Base-by-base conservation (phyloP, 1,140 invertebrate species). In the Eciton burchellii region DNA sequence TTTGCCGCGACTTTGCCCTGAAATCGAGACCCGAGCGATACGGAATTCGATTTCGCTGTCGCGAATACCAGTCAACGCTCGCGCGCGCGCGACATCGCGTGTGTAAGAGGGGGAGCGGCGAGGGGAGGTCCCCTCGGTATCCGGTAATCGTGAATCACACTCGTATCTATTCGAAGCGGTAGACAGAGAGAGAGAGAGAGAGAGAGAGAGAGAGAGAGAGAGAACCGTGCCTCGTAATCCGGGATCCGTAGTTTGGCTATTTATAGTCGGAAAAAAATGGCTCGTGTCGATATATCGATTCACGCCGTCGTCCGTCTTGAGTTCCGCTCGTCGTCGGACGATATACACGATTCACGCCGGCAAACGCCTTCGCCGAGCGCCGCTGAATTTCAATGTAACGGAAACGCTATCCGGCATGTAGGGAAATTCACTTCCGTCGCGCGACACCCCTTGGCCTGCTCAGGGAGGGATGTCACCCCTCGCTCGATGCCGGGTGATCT, bases 281-380 rank as follows among this genome's bases (percentile, higher is more conserved):
- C 86, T 83, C 86, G 86, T 88, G 87, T 88, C 87, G 87, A 88
- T 88, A 88, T 88, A 88, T 88, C 83, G 87, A 88, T 88, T 88
- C 81, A 52, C 57, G 66, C 59, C 77, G 72, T 63, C 73, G 83
- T 74, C 83, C 76, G 85, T 88, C 82, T 84, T 88, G 47, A 43
- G 49, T 72, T 54, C 19, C 57, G 35, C 41, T 68, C 60, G 29
- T 59, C 43, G 54, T 19, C 9, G 47, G 14, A 24, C 52, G 77
- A 29, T 62, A 56, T 59, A 6, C 63, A 49, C 71, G n/a, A 70
- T 59, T 83, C 66, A 11, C 47, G n/a, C 59, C 47, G 73, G 29
- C 81, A 43, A 63, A 56, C 70, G 57, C 59, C 79, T 86, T 47
- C 65, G 77, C 59, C 83, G 29, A 35, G 24, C 84, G 82, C 47